phyloP scores from a whole-genome alignment of 2,113 vertebrate genomes.

The Prinia subflava region DNA sequence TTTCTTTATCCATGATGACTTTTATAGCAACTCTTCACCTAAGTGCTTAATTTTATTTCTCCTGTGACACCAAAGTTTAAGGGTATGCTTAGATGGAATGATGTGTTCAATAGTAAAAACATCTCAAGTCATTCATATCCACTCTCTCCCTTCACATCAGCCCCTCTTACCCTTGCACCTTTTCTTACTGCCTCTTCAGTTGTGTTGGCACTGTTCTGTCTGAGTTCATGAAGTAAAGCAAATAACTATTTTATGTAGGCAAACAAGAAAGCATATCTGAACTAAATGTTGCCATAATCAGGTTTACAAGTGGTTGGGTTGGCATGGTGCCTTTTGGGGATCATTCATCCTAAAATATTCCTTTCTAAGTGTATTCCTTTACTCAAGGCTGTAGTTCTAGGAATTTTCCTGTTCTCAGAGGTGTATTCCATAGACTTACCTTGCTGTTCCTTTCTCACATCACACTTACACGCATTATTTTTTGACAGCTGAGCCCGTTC shows the following conservation, averaged over 20 bases:
- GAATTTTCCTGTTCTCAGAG: neutral
- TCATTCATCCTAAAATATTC: neutral
- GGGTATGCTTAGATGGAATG: neutral
- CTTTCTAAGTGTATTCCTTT: neutral
- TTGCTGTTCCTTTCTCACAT: neutral
- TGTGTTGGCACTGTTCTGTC: neutral
- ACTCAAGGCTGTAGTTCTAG: neutral
- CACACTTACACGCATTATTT: fast-evolving
- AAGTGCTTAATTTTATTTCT: neutral
- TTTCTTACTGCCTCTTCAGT: neutral
- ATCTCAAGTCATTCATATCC: neutral
- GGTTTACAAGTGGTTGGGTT: neutral
- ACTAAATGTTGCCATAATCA: neutral
- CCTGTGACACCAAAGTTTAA: neutral
- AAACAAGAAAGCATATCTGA: neutral
- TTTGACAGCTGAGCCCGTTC: neutral
- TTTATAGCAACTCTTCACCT: neutral
- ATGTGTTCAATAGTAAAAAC: neutral
- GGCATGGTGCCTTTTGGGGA: neutral
- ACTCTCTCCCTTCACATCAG: neutral
- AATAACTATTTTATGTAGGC: neutral
- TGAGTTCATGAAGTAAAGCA: neutral
- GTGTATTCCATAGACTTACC: neutral
- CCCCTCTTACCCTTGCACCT: neutral
- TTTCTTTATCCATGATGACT: neutral